phyloP scores from a whole-genome alignment of 2,113 vertebrate species.

The Strigops habroptila region DNA sequence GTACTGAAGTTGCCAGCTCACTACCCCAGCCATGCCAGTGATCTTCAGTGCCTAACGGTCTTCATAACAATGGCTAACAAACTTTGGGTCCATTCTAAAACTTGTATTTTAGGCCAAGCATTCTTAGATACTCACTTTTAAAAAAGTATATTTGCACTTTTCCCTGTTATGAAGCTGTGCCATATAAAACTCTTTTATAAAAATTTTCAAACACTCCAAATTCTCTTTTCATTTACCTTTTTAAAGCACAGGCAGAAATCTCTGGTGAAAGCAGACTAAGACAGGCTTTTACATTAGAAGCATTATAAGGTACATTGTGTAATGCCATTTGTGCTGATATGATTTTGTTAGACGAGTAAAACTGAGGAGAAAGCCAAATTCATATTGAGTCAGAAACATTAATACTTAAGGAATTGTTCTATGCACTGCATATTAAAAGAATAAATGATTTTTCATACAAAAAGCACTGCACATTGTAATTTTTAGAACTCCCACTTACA shows the following conservation, averaged over 20 bases:
- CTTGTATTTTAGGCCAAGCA: background rate
- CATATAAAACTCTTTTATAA: background rate
- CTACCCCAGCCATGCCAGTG: background rate
- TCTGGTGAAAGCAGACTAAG: background rate
- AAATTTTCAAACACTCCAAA: background rate
- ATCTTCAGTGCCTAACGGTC: background rate
- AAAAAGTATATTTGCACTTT: background rate
- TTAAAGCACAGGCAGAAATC: background rate
- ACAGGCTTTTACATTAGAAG: background rate
- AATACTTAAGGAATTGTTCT: background rate
- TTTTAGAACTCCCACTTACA: background rate
- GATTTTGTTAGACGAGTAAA: background rate
- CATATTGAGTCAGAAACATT: background rate
- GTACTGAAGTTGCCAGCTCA: background rate
- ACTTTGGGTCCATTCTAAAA: background rate
- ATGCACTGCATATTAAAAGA: background rate
- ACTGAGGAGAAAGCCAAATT: background rate
- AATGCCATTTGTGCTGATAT: background rate
- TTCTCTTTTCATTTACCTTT: background rate
- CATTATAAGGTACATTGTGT: background rate
- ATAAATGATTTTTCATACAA: background rate
- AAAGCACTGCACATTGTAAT: background rate
- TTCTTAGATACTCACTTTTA: background rate
- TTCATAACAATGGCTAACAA: background rate
- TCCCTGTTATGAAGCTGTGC: background rate